These are phyloP conservation scores for Sesia bembeciformis DNA, from an alignment of 2,888 invertebrate genomes.

Conservation along the genomic window DNA sequence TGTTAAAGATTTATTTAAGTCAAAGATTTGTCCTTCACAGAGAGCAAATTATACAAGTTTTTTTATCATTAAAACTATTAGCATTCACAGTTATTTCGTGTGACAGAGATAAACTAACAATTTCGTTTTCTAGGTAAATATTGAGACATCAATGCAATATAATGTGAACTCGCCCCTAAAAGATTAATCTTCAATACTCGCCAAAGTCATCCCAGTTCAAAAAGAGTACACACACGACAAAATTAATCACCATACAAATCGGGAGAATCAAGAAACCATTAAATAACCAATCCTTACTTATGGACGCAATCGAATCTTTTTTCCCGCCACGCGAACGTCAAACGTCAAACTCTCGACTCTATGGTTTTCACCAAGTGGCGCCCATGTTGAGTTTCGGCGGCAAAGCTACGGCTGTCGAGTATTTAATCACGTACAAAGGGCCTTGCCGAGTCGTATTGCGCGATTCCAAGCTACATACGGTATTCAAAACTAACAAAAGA, in stretches of 20 bases:
- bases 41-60: no score
- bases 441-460: conserved; percentile 31
- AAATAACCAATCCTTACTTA: conserved; percentile 65
- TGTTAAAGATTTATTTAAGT: no score
- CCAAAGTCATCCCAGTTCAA: not conserved
- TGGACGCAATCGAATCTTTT: conserved; percentile 16
- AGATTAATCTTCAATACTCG: not conserved
- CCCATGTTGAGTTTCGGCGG: conserved; percentile 1
- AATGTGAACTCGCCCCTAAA: not conserved
- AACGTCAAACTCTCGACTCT: conserved; percentile 12
- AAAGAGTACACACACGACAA: conserved; percentile 24
- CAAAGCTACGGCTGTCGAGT: conserved; percentile 32
- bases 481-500: conserved; percentile 72
- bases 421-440: conserved; percentile 72
- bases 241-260: conserved; percentile 65
- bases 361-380: conserved; percentile 8
- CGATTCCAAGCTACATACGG: conserved; percentile 50
- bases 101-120: no score
- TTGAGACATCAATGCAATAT: no score
- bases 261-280: conserved; percentile 65
- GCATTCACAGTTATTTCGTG: no score
- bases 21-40: no score
- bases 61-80: no score
- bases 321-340: conserved; percentile 19
- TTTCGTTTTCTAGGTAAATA: no score